Evolutionary conservation across 2,113 vertebrate species (phyloP).

Genomic region (Brevimyrus niger): DNA sequence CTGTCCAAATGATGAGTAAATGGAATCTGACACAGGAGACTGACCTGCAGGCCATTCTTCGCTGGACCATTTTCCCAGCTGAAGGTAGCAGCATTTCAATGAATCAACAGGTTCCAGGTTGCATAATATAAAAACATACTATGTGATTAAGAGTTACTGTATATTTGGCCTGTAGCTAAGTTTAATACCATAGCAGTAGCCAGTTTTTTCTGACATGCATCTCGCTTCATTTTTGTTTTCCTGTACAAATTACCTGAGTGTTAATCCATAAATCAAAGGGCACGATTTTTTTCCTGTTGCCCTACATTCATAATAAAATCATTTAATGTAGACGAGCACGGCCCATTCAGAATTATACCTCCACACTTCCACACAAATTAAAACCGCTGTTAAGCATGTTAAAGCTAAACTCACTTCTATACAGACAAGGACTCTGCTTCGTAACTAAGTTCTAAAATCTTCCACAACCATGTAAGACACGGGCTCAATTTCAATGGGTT

Average conservation of each 20-base stretch:
- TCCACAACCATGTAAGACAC: not conserved
- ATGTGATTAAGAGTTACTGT: not conserved
- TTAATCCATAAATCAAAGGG: not conserved
- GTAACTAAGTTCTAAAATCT: not conserved
- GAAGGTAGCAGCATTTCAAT: not conserved
- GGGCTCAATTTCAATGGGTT: not conserved
- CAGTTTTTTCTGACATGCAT: not conserved
- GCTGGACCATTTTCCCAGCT: not conserved
- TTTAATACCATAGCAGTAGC: not conserved
- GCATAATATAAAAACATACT: not conserved
- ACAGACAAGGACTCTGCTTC: not conserved
- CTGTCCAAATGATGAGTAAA: not conserved
- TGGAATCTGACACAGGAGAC: not conserved
- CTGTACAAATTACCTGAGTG: not conserved
- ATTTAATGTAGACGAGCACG: not conserved
- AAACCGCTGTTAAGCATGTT: not conserved
- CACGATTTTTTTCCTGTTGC: not conserved
- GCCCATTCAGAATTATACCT: not conserved
- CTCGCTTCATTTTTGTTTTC: not conserved
- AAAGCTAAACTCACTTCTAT: not conserved
- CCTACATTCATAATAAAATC: not conserved
- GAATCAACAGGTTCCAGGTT: not conserved
- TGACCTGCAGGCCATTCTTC: not conserved
- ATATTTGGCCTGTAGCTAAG: not conserved
- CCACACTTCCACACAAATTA: not conserved